Base-by-base conservation (phyloP, 2,888 invertebrate species). In the Philereme transversata region DNA sequence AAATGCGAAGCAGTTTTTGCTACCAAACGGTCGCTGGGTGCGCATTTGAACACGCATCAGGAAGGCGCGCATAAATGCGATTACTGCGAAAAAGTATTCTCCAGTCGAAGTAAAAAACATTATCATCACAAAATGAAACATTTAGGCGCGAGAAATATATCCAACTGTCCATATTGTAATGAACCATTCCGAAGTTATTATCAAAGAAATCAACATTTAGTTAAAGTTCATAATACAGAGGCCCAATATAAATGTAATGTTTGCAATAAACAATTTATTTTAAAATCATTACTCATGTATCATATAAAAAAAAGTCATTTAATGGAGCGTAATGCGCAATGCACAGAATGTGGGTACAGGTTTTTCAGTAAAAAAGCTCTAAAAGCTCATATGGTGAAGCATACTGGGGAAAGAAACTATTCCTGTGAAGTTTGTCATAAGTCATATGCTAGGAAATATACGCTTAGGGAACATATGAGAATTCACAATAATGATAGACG, bases 281-380 rank as follows among this genome's bases (percentile, higher is more conserved):
- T 89, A 0, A 90, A 89, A 36, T 86, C 87, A 1, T 71, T 90
- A 6, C 58, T 90, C 0, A 90, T 87, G 87, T 81, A 77, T 62
- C 62, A 62, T 51, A 62, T 57, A 4, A 58, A 58, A 5, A 55
- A 58, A 5, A 56, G 49, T 48, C 93, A 93, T 71, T 75, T 93
- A n/a, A 90, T 89, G 88, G 91, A 91, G 55, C 67, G 83, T 4
- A 87, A 92, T 11, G 90, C 84, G 58, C 89, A 89, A 51, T 93
- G 93, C 35, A 84, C 86, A 0, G 88, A 93, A 34, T 93, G 93
- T 56, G 93, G 91, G 0, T 89, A 84, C 47, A 77, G 87, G 51
- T 93, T 93, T 57, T 93, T 93, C 66, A 92, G 91, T 57, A 91
- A 90, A n/a, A 93, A 93, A 64, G 90, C 90, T 0, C 77, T 93